A percentile compares a stretch with the other conserved stretches of the same genome.
Evolutionary conservation across 2,888 invertebrate species (phyloP).

Genomic region (Epinotia brunnichana): DNA sequence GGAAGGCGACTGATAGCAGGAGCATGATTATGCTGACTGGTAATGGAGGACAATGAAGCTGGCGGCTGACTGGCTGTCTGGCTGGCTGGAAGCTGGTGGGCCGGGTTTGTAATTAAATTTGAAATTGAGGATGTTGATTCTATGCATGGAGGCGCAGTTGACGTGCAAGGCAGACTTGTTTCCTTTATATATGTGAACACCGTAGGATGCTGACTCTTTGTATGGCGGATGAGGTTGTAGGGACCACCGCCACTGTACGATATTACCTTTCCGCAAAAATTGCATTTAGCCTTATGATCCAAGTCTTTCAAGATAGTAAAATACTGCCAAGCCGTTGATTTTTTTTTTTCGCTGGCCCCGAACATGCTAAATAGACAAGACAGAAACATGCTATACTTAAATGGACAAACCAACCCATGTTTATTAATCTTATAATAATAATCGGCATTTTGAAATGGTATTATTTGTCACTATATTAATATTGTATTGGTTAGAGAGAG

Average conservation of each 20-base stretch:
- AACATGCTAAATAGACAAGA: slow-evolving; percentile 3
- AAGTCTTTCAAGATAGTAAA: not conserved
- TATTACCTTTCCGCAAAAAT: not conserved
- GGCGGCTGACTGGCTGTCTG: not conserved
- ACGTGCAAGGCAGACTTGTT: too few relatives aligned
- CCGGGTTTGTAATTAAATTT: not conserved
- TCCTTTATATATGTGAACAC: too few relatives aligned
- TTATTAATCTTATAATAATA: too few relatives aligned
- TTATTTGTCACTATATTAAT: too few relatives aligned
- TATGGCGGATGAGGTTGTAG: not conserved
- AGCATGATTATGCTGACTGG: not conserved
- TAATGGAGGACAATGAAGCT: not conserved
- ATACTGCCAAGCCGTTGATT: not conserved
- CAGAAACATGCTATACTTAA: not conserved
- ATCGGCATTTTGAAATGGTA: too few relatives aligned
- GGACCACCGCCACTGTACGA: slow-evolving; percentile 1
- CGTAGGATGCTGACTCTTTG: too few relatives aligned
- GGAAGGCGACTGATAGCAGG: not conserved
- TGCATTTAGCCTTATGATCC: not conserved
- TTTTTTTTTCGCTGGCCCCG: not conserved
- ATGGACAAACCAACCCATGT: too few relatives aligned
- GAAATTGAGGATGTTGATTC: not conserved
- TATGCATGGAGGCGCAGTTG: not conserved
- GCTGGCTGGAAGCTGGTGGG: not conserved
- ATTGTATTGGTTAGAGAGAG: too few relatives aligned